Conservation (phyloP, 2,113 vertebrate genomes). For the Alexandromys fortis region DNA sequence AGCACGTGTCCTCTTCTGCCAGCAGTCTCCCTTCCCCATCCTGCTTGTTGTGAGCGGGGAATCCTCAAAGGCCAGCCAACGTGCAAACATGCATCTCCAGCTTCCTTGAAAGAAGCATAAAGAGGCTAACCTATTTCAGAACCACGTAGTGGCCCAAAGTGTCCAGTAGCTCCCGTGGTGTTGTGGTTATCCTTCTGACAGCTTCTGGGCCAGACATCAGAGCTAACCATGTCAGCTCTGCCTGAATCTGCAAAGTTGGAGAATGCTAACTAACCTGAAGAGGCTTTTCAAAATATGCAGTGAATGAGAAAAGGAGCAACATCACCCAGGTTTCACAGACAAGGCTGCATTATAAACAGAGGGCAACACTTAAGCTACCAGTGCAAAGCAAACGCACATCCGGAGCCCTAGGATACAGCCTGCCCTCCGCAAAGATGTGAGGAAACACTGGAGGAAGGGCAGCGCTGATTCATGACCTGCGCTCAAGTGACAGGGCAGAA, state of each 20-base stretch:
- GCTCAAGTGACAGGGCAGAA: too few species aligned
- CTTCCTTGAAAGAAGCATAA: neutral
- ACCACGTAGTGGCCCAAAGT: neutral
- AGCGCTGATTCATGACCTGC: too few species aligned
- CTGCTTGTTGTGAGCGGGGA: neutral
- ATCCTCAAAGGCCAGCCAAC: neutral
- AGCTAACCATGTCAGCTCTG: neutral
- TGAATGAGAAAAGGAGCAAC: neutral
- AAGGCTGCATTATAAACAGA: neutral
- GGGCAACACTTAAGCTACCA: neutral
- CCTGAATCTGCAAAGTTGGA: neutral
- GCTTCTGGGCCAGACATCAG: conserved; percentile 16
- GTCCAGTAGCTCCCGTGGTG: neutral
- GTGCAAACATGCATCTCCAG: neutral
- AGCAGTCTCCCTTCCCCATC: neutral
- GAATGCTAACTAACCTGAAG: conserved; percentile 35
- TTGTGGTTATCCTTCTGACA: neutral
- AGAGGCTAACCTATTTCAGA: neutral
- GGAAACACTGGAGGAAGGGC: neutral
- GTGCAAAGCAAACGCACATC: neutral
- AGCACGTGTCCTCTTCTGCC: neutral
- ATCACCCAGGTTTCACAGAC: neutral
- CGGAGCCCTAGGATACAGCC: neutral
- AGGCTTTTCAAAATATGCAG: neutral
- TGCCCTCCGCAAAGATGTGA: neutral